A percentile compares a stretch with the other conserved stretches of the same genome.
Evolutionary conservation across 2,113 vertebrate species (phyloP).

Genomic region (Eretmochelys imbricata): DNA sequence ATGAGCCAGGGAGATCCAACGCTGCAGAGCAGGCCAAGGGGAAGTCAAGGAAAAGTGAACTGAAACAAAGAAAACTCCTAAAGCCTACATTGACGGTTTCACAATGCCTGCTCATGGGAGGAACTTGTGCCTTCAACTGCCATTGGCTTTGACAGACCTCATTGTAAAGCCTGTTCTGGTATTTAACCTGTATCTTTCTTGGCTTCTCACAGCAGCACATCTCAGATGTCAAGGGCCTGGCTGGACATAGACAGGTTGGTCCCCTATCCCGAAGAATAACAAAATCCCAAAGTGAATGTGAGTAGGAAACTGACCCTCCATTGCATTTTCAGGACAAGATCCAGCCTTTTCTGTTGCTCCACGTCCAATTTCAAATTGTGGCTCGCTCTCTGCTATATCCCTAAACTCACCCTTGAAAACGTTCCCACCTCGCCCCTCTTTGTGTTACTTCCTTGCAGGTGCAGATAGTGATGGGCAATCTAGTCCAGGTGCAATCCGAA

Average conservation of each 20-base stretch:
- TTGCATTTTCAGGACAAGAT: not conserved
- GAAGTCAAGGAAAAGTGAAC: conserved; percentile 31
- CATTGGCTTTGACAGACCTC: not conserved
- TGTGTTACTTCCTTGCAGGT: not conserved
- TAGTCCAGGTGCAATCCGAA: not conserved
- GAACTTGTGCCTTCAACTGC: not conserved
- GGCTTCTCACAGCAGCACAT: not conserved
- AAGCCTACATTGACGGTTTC: not conserved
- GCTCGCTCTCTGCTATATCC: not conserved
- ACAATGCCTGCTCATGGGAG: not conserved
- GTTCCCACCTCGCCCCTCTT: too few relatives aligned
- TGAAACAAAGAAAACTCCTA: conserved; percentile 38
- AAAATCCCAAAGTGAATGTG: too few relatives aligned
- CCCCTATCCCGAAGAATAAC: not conserved
- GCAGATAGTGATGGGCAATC: not conserved
- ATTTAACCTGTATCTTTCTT: not conserved
- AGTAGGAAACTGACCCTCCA: not conserved
- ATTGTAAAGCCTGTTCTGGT: not conserved
- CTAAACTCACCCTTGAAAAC: not conserved
- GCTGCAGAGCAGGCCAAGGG: conserved; percentile 9
- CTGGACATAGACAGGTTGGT: not conserved
- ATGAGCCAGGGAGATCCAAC: not conserved
- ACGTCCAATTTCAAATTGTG: not conserved
- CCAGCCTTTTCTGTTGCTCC: too few relatives aligned
- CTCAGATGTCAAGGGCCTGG: not conserved